Conservation (phyloP, 2,113 vertebrate genomes). For the Aphelocoma coerulescens region DNA sequence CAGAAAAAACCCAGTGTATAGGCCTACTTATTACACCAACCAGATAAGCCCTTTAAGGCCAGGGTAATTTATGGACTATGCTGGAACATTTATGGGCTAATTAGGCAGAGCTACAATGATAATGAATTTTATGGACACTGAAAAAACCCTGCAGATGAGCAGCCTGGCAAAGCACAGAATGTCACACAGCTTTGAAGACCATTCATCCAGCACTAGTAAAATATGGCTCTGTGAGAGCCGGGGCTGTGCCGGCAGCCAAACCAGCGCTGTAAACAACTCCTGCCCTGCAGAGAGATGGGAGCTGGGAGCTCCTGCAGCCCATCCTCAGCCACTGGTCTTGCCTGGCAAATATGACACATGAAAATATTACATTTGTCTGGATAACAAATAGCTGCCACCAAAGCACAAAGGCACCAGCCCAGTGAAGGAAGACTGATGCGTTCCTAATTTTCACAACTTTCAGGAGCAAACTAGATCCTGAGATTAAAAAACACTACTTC, state of each 20-base stretch:
- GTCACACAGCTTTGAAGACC: neutral
- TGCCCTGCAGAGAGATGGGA: neutral
- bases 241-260: neutral
- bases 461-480: neutral
- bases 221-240: neutral
- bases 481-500: neutral
- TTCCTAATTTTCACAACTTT: neutral
- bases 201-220: neutral
- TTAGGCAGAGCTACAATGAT: conserved; percentile 9
- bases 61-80: conserved; percentile 6
- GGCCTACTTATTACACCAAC: neutral
- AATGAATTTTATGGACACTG: conserved; percentile 26
- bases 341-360: neutral
- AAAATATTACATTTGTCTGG: neutral
- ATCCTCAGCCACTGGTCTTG: neutral
- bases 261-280: neutral
- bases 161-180: neutral
- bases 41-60: conserved; percentile 15
- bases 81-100: conserved; percentile 26
- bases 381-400: neutral
- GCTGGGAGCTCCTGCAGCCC: neutral
- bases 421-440: neutral
- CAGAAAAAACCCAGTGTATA: neutral
- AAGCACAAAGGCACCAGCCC: neutral
- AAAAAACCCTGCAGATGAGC: conserved; percentile 19